Percentiles rank a stretch among this genome's conserved stretches.
phyloP scores from a whole-genome alignment of 2,797 vertebrate genomes.

The Myiotriccus ornatus region DNA sequence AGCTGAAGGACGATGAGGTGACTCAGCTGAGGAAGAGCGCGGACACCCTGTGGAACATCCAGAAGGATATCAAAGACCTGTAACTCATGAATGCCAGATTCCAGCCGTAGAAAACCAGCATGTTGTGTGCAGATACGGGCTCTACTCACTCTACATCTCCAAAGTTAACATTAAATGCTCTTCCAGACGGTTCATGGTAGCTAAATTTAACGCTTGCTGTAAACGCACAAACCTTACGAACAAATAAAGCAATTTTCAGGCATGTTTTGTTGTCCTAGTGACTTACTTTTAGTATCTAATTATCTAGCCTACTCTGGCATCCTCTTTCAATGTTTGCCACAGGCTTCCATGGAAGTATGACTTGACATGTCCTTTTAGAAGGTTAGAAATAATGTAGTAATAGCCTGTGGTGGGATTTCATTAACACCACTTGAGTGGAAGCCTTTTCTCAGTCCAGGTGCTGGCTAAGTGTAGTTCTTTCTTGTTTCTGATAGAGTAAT shows the following conservation, averaged over 20 bases:
- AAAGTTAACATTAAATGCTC: conserved; percentile 22
- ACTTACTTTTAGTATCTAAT: not conserved
- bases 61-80: conserved; percentile 93
- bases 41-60: conserved; percentile 91
- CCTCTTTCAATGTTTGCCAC: not conserved
- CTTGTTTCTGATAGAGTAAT: not conserved
- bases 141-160: not conserved
- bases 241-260: conserved; percentile 73
- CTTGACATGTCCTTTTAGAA: not conserved
- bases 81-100: conserved; percentile 56
- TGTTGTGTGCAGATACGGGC: not conserved
- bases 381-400: not conserved
- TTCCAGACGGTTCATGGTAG: conserved; percentile 45
- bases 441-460: not conserved
- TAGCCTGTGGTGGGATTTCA: not conserved
- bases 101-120: not conserved
- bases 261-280: not conserved
- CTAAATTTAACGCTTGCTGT: conserved; percentile 18
- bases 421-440: not conserved
- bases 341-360: too few species aligned
- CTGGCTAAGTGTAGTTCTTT: not conserved
- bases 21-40: conserved; percentile 89
- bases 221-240: conserved; percentile 65
- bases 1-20: conserved; percentile 87
- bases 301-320: not conserved